Conservation (phyloP, 2,113 vertebrate species). For the Xenopus borealis region DNA sequence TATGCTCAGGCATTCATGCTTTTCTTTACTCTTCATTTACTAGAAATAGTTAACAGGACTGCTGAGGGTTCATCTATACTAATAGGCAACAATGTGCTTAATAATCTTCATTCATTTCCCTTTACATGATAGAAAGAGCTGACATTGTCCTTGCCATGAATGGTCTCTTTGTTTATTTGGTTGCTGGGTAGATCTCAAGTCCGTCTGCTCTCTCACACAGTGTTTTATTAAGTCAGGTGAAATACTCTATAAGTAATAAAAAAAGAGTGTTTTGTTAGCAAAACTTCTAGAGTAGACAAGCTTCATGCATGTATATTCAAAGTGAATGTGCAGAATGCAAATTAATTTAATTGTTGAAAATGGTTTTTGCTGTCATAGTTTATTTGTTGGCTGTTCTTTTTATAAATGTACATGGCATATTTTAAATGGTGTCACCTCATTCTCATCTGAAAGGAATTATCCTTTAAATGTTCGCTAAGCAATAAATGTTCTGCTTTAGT, state of each 20-base stretch:
- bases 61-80: conserved; percentile 37
- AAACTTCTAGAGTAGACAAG: background rate
- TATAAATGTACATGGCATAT: too few relatives aligned
- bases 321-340: background rate
- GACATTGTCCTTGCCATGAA: conserved; percentile 44
- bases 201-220: conserved; percentile 30
- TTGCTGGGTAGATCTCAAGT: conserved; percentile 42
- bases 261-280: conserved; percentile 1
- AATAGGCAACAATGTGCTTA: conserved; percentile 36
- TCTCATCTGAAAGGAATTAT: too few relatives aligned
- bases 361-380: too few relatives aligned
- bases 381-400: too few relatives aligned
- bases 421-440: too few relatives aligned
- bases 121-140: conserved; percentile 39
- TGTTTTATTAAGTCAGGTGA: conserved; percentile 44
- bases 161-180: conserved; percentile 40
- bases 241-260: conserved; percentile 14
- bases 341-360: too few relatives aligned
- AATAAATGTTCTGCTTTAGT: too few relatives aligned
- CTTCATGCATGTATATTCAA: background rate
- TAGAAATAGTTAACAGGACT: conserved; percentile 30
- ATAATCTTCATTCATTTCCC: conserved; percentile 41
- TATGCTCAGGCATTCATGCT: too few relatives aligned
- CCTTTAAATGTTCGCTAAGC: too few relatives aligned
- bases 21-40: background rate